Evolutionary conservation across 2,113 vertebrate species (phyloP).

Genomic region (Clarias gariepinus): DNA sequence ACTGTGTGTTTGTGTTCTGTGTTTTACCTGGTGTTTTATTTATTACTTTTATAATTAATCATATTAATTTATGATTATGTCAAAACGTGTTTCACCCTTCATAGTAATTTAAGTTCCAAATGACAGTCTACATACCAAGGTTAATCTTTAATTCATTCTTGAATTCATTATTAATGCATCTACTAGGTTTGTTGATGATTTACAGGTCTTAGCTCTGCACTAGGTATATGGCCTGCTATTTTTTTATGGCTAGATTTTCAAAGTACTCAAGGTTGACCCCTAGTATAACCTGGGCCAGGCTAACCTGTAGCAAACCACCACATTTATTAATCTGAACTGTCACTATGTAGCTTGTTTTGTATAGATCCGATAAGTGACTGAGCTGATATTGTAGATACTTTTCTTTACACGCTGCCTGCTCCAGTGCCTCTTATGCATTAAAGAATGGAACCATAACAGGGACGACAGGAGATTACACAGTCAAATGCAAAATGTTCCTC

Average conservation of each 20-base stretch:
- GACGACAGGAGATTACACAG: neutral
- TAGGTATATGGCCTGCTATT: neutral
- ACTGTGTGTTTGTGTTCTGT: neutral
- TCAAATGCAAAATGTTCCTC: neutral
- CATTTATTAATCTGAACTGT: constrained; percentile 9
- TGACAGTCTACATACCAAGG: neutral
- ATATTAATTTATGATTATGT: neutral
- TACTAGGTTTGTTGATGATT: neutral
- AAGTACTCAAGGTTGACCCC: neutral
- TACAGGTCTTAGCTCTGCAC: neutral
- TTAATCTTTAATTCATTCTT: neutral
- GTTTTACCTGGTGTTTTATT: neutral
- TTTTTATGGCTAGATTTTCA: neutral
- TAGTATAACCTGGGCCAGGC: neutral
- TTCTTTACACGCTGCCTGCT: neutral
- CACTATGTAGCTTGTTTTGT: constrained; percentile 9
- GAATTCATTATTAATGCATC: constrained; percentile 1
- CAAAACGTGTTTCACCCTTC: neutral
- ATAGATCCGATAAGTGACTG: neutral
- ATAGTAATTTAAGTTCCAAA: neutral
- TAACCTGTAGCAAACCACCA: neutral
- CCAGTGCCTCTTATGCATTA: neutral
- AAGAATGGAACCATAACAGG: neutral
- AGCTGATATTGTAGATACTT: neutral
- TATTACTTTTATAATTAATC: too few relatives aligned